These are phyloP conservation scores for Hesperophylax magnus DNA, from an alignment of 1,140 invertebrate species.

Conservation along the genomic window DNA sequence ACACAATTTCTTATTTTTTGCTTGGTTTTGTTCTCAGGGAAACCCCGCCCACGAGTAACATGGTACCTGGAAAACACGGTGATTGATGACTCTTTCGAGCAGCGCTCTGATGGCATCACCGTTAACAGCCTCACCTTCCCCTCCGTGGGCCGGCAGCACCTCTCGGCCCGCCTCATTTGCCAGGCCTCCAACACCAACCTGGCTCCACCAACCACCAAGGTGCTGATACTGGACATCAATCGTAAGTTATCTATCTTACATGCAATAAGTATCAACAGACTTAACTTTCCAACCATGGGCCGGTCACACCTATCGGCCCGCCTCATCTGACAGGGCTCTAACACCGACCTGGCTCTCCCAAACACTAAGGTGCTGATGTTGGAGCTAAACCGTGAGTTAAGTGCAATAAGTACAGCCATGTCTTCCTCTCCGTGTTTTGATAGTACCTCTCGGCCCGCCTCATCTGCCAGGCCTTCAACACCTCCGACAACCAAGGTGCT, in stretches of 20 bases:
- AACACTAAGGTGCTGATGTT: conserved; percentile 82
- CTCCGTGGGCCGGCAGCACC: conserved; percentile 82
- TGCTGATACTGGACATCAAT: conserved; percentile 87
- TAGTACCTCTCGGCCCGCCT: conserved; percentile 84
- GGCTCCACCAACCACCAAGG: conserved; percentile 79
- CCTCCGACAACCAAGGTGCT: conserved; percentile 81
- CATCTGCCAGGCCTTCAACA: conserved; percentile 89
- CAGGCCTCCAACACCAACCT: conserved; percentile 90
- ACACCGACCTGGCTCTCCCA: conserved; percentile 85
- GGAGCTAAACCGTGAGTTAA: no score
- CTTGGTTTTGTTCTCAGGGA: conserved; percentile 71
- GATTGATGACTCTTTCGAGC: conserved; percentile 86
- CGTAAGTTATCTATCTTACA: conserved; percentile 76
- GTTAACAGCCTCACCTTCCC: conserved; percentile 84
- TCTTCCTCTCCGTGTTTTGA: conserved; percentile 75
- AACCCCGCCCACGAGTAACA: conserved; percentile 82
- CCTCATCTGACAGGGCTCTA: conserved; percentile 87
- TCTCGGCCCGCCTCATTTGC: conserved; percentile 84
- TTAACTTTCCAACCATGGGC: conserved; percentile 73
- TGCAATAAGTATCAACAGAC: background rate
- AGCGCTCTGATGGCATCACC: conserved; percentile 77
- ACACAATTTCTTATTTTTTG: no score
- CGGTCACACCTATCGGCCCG: conserved; percentile 83
- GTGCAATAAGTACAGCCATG: background rate
- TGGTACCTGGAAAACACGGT: conserved; percentile 89